phyloP scores from a whole-genome alignment of 1,140 invertebrate species.

The Lordiphosa clarofinis region DNA sequence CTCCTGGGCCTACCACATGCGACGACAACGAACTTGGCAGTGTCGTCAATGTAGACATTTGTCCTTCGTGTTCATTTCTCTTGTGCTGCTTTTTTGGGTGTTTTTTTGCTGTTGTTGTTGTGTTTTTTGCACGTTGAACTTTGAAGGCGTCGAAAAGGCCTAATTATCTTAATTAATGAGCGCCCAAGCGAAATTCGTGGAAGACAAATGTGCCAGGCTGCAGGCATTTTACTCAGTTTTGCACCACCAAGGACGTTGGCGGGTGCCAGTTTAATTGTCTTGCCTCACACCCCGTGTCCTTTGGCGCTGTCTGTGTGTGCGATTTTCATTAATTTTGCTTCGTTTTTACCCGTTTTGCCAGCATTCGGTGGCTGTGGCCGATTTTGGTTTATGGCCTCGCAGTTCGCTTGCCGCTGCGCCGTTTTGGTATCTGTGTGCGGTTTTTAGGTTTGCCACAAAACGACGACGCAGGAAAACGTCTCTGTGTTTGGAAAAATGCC shows the following conservation, averaged over 20 bases:
- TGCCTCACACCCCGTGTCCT: slow-evolving; percentile 24
- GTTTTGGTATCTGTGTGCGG: slow-evolving; percentile 46
- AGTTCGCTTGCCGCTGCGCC: neutral
- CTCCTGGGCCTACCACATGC: slow-evolving; percentile 8
- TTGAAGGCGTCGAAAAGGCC: slow-evolving; percentile 74
- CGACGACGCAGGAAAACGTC: slow-evolving; percentile 59
- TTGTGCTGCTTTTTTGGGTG: slow-evolving; percentile 13
- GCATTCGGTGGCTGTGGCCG: slow-evolving; percentile 53
- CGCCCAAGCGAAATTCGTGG: slow-evolving; percentile 73
- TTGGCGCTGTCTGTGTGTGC: slow-evolving; percentile 33
- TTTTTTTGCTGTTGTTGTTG: slow-evolving; percentile 18
- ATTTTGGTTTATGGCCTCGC: slow-evolving; percentile 66
- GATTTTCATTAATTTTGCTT: slow-evolving; percentile 76
- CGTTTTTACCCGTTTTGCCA: slow-evolving; percentile 58
- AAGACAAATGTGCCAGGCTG: slow-evolving; percentile 65
- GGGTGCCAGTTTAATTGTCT: slow-evolving; percentile 74
- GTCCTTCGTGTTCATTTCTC: slow-evolving; percentile 10
- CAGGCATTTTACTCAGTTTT: slow-evolving; percentile 50
- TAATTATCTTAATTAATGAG: slow-evolving; percentile 78
- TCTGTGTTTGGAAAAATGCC: slow-evolving; percentile 38
- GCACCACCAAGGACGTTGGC: slow-evolving; percentile 65
- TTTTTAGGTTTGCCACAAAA: slow-evolving; percentile 60
- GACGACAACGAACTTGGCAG: slow-evolving; percentile 35
- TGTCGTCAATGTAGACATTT: slow-evolving; percentile 34
- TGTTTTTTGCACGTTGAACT: slow-evolving; percentile 55